Evolutionary conservation across 2,113 vertebrate genomes (phyloP), one percentile per base, ranked within the genome.

Genomic region (Bufo gargarizans): DNA sequence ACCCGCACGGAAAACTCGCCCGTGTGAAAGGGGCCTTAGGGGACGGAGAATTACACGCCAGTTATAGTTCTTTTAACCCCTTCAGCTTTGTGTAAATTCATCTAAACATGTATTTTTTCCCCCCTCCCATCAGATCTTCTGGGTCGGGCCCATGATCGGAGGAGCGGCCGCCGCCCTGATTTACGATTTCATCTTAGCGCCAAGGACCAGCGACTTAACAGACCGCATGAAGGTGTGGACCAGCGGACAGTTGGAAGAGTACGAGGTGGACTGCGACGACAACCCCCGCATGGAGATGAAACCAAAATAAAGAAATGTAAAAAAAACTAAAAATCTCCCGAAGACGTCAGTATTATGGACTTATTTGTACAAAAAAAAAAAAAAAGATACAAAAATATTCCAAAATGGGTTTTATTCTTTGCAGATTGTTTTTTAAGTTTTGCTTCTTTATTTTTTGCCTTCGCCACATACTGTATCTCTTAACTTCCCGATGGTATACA

Each of bases 141-240:
- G 95, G 95, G 95, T 96, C 58, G 95, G 95, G 20, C 95, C 95
- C 0, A 92, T 96, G 80, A 93, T 96, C 3, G 95, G 95, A 33
- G 94, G 92, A 4, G 93, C 93, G 9, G 90, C 93, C 0, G 95
- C 95, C 0, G 94, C 93, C 77, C 90, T 96, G 33, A 93, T 97
- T 82, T 97, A 97, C 0, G 95, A 98, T 91, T 96, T 95, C 90
- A 89, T 97, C 87, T 93, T 97, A 89, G 94, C 95, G 3, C 94
- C 96, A 0, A 92, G 94, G 69, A 93, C 89, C 83, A 95, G 97
- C 0, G 91, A 95, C 90, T 93, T 95, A 80, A 92, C 96, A 0
- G 96, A 98, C 43, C 97, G 96, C 12, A 43, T 99, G 89, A 97
- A 97, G 90, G 96, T 99, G 80, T 95, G 98, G 94, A 95, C 97